phyloP scores from a whole-genome alignment of 1,140 invertebrate species.

The Drosophila cardini region DNA sequence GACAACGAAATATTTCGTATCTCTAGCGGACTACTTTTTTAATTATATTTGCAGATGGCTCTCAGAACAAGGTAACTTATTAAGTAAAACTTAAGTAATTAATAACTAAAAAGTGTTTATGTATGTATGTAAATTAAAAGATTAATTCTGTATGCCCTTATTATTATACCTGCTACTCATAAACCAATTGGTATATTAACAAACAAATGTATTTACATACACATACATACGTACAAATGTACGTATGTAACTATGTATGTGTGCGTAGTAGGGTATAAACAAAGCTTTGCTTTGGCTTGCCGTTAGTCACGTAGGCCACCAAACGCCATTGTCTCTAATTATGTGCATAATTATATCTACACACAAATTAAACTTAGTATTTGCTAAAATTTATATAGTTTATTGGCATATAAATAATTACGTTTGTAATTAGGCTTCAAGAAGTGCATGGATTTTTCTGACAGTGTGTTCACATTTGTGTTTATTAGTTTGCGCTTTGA shows the following conservation, averaged over 20 bases:
- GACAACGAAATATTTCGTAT: too few species aligned
- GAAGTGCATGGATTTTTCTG: neutral
- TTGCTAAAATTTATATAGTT: neutral
- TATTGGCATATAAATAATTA: neutral
- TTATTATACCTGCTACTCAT: too few species aligned
- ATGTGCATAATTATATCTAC: neutral
- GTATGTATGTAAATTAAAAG: too few species aligned
- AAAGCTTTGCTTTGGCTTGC: conserved; percentile 20
- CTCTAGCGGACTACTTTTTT: too few species aligned
- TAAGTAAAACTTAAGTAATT: too few species aligned
- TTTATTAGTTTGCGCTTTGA: conserved; percentile 14
- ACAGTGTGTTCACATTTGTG: neutral
- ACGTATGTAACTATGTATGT: neutral
- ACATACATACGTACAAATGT: conserved; percentile 3
- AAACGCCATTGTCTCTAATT: conserved; percentile 11
- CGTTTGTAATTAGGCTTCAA: neutral
- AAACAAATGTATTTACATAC: neutral
- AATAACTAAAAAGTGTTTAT: too few species aligned
- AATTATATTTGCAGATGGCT: too few species aligned
- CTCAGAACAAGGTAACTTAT: too few species aligned
- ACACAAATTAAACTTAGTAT: neutral
- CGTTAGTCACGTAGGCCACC: conserved; percentile 40
- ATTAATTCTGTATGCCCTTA: too few species aligned
- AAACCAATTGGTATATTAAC: too few species aligned
- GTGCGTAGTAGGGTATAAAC: neutral